Percentiles rank a stretch among this genome's conserved stretches.
These are phyloP conservation scores for Callinectes sapidus DNA, from an alignment of 2,888 invertebrate species.

Conservation along the genomic window DNA sequence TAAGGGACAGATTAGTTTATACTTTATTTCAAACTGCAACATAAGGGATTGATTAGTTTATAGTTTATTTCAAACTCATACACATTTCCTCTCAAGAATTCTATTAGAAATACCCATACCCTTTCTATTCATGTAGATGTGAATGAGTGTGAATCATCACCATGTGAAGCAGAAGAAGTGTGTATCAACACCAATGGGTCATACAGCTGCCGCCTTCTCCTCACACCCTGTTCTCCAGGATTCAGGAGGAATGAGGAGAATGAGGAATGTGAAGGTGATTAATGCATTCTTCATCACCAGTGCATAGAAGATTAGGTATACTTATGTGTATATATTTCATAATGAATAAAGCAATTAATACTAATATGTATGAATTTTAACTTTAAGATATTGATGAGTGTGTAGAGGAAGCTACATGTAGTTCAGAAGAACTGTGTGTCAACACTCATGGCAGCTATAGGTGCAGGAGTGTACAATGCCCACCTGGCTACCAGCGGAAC, in stretches of 20 bases:
- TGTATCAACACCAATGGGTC: constrained; percentile 60
- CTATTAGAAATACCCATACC: too few species aligned
- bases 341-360: neutral
- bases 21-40: too few species aligned
- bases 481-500: constrained; percentile 80
- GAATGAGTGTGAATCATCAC: constrained; percentile 54
- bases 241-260: constrained; percentile 43
- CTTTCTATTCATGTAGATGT: constrained; percentile 39
- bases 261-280: constrained; percentile 54
- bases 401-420: constrained; percentile 74
- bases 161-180: constrained; percentile 45
- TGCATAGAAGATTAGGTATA: neutral
- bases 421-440: constrained; percentile 82
- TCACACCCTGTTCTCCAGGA: constrained; percentile 45
- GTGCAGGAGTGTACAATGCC: constrained; percentile 79
- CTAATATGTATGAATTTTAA: neutral
- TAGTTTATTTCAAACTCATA: too few species aligned
- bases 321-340: too few species aligned
- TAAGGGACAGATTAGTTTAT: too few species aligned
- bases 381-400: constrained; percentile 84
- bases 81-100: too few species aligned
- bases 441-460: constrained; percentile 83
- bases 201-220: constrained; percentile 38
- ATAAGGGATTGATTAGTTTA: too few species aligned
- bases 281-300: neutral